These are phyloP conservation scores for Harpagifer antarcticus DNA, from an alignment of 2,797 vertebrate species.

Conservation along the genomic window DNA sequence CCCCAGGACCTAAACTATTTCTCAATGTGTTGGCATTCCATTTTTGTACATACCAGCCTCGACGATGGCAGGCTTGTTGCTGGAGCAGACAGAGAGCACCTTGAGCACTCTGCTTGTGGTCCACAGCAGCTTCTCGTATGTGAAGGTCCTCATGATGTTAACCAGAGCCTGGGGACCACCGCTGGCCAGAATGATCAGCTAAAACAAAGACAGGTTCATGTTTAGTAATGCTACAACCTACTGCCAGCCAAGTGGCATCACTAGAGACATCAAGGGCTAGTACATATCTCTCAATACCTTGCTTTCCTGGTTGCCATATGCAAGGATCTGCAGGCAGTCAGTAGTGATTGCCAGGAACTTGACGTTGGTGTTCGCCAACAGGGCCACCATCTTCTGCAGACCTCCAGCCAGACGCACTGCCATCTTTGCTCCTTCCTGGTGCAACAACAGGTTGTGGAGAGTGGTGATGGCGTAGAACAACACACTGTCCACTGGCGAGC, in stretches of 20 bases:
- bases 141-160: conserved; percentile 99
- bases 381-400: conserved; percentile 98
- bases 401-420: conserved; percentile 97
- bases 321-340: conserved; percentile 98
- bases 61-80: conserved; percentile 99
- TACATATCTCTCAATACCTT: conserved; percentile 86
- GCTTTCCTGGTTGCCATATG: conserved; percentile 99
- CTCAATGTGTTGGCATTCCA: not conserved
- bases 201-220: conserved; percentile 36
- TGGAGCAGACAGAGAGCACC: conserved; percentile 98
- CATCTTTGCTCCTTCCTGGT: conserved; percentile 99
- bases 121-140: conserved; percentile 98
- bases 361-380: conserved; percentile 98
- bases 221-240: conserved; percentile 1
- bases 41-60: conserved; percentile 91
- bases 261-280: not conserved
- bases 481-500: conserved; percentile 97
- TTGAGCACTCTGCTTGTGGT: conserved; percentile 99
- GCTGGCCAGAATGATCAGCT: conserved; percentile 98
- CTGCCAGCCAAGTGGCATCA: not conserved
- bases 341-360: conserved; percentile 99
- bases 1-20: not conserved
- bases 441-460: conserved; percentile 96
- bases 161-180: conserved; percentile 98
- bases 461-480: conserved; percentile 99